phyloP scores from a whole-genome alignment of 2,888 invertebrate genomes.

The Lasius platythorax region DNA sequence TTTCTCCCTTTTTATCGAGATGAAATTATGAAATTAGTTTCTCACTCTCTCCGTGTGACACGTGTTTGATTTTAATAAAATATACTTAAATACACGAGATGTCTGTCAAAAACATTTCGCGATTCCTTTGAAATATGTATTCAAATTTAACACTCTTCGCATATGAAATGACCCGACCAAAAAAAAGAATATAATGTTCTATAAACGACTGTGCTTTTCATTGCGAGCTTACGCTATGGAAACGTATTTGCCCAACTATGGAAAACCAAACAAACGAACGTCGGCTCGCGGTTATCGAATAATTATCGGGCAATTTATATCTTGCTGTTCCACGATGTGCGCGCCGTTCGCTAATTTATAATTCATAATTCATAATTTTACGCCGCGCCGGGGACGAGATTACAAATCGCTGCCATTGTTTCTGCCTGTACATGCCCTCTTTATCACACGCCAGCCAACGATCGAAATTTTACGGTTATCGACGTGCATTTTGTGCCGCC shows the following conservation, averaged over 20 bases:
- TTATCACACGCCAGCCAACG: conserved; percentile 36
- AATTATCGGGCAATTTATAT: conserved; percentile 78
- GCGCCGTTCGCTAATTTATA: conserved; percentile 72
- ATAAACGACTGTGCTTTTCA: conserved; percentile 14
- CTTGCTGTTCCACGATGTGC: conserved; percentile 41
- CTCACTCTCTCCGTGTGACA: background rate
- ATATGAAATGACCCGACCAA: background rate
- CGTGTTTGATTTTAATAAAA: conserved; percentile 25
- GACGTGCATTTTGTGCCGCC: conserved; percentile 11
- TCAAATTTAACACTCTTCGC: background rate
- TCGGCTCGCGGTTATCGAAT: conserved; percentile 61
- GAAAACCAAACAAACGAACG: conserved; percentile 39
- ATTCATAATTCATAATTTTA: conserved; percentile 76
- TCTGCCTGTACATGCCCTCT: conserved; percentile 41
- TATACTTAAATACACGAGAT: background rate
- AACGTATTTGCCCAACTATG: conserved; percentile 19
- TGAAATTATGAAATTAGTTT: conserved; percentile 10
- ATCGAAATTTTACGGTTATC: conserved; percentile 55
- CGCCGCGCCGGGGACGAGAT: conserved; percentile 56
- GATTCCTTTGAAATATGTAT: background rate
- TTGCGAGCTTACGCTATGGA: background rate
- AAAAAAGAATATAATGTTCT: conserved; percentile 6
- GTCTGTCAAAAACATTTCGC: background rate
- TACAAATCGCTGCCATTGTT: conserved; percentile 65
- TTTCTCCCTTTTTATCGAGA: background rate